Conservation (phyloP, 2,113 vertebrate species). For the Cyphomyrus plagiostoma region DNA sequence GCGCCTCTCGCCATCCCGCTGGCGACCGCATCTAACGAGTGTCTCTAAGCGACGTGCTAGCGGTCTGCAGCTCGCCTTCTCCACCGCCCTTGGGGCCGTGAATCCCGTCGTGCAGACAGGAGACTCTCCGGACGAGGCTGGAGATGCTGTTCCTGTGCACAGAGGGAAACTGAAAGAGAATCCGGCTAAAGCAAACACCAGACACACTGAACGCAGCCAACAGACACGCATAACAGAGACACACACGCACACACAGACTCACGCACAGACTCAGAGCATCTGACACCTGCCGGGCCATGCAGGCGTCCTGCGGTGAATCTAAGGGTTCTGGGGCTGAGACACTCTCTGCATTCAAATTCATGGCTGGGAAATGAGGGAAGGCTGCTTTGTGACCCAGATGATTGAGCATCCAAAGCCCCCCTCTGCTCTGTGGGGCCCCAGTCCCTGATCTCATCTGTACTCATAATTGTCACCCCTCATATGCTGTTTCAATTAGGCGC, state of each 20-base stretch:
- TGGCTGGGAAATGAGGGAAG: slow-evolving; percentile 35
- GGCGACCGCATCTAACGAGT: not conserved
- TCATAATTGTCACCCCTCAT: slow-evolving; percentile 60
- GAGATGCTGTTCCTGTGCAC: not conserved
- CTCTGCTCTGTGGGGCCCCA: slow-evolving; percentile 31
- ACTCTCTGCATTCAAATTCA: slow-evolving; percentile 8
- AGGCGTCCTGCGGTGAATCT: not conserved
- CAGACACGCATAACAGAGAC: not conserved
- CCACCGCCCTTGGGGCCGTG: not conserved
- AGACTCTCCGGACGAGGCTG: not conserved
- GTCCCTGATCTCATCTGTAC: slow-evolving; percentile 55
- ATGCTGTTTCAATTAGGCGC: slow-evolving; percentile 69
- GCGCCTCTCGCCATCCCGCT: not conserved
- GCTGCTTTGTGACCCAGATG: slow-evolving; percentile 48
- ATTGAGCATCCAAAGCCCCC: slow-evolving; percentile 37
- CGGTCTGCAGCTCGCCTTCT: not conserved
- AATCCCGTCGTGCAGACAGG: not conserved
- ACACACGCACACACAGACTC: not conserved
- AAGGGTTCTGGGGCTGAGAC: not conserved
- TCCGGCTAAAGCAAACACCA: not conserved
- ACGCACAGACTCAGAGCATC: not conserved
- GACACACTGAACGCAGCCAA: not conserved
- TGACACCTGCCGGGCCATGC: not conserved
- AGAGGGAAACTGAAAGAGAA: not conserved
- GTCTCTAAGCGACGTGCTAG: not conserved